These are phyloP conservation scores for Perognathus longimembris DNA, from an alignment of 2,113 vertebrate species.

Conservation along the genomic window DNA sequence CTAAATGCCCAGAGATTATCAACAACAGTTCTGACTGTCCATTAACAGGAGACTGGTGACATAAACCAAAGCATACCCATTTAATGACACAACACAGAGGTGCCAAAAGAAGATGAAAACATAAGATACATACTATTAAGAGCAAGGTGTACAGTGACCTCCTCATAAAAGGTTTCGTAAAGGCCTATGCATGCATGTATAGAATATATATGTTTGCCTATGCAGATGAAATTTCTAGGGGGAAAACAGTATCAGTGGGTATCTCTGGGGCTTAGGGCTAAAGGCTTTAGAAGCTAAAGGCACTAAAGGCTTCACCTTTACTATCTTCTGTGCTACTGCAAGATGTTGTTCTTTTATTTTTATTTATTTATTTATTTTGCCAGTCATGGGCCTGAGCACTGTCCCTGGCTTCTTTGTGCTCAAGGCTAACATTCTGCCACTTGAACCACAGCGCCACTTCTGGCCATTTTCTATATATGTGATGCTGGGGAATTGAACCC, in stretches of 20 bases:
- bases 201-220: not conserved
- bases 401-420: too few species aligned
- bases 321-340: not conserved
- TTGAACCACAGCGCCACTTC: too few species aligned
- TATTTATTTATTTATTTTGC: too few species aligned
- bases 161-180: not conserved
- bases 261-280: not conserved
- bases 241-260: not conserved
- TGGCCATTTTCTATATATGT: too few species aligned
- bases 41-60: not conserved
- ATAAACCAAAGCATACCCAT: not conserved
- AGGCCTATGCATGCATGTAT: not conserved
- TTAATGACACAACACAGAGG: not conserved
- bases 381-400: too few species aligned
- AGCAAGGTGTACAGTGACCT: not conserved
- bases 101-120: not conserved
- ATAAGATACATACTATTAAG: not conserved
- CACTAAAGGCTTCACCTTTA: slow-evolving; percentile 26
- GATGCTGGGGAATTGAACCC: too few species aligned
- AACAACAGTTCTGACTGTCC: not conserved
- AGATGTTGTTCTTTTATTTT: not conserved
- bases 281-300: not conserved
- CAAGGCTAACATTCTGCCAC: too few species aligned
- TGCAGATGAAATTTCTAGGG: not conserved
- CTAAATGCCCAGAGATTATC: not conserved